phyloP scores from a whole-genome alignment of 2,888 invertebrate genomes.

The Lasioglossum leucozonium region DNA sequence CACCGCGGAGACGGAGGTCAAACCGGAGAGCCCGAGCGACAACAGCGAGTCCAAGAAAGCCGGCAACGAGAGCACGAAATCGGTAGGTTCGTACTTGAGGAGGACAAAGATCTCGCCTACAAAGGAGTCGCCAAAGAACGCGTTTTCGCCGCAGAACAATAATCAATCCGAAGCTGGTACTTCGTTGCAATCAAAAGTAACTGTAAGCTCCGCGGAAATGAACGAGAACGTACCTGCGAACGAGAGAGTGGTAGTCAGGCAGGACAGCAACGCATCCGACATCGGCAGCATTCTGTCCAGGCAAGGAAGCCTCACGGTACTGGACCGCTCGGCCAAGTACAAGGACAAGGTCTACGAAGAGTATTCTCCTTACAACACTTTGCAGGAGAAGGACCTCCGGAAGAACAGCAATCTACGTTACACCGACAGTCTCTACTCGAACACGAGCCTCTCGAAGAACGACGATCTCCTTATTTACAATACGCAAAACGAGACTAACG shows the following conservation, averaged over 20 bases:
- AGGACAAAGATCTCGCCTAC: conserved; percentile 83
- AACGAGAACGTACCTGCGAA: conserved; percentile 21
- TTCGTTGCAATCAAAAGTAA: conserved; percentile 60
- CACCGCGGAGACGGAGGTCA: conserved; percentile 75
- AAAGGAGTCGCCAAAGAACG: conserved; percentile 80
- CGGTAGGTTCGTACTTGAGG: conserved; percentile 78
- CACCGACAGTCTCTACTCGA: conserved; percentile 75
- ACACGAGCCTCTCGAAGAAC: conserved; percentile 72
- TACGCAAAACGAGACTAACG: conserved; percentile 36
- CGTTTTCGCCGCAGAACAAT: conserved; percentile 73
- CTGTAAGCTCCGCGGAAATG: conserved; percentile 35
- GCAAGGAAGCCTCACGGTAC: conserved; percentile 70
- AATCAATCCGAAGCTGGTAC: conserved; percentile 51
- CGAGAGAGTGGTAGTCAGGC: conserved; percentile 60
- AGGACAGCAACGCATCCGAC: conserved; percentile 71
- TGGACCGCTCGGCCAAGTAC: conserved; percentile 65
- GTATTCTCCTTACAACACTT: conserved; percentile 54
- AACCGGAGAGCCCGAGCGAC: conserved; percentile 67
- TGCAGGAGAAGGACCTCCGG: conserved; percentile 42
- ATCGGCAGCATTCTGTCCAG: conserved; percentile 74
- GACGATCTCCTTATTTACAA: conserved; percentile 63
- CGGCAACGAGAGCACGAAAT: conserved; percentile 65
- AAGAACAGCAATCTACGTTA: conserved; percentile 56
- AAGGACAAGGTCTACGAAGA: conserved; percentile 55
- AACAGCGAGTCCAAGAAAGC: conserved; percentile 65